Percentiles rank a stretch among this genome's conserved stretches.
These are phyloP conservation scores for Catocala sponsa DNA, from an alignment of 2,888 invertebrate genomes.

Conservation along the genomic window DNA sequence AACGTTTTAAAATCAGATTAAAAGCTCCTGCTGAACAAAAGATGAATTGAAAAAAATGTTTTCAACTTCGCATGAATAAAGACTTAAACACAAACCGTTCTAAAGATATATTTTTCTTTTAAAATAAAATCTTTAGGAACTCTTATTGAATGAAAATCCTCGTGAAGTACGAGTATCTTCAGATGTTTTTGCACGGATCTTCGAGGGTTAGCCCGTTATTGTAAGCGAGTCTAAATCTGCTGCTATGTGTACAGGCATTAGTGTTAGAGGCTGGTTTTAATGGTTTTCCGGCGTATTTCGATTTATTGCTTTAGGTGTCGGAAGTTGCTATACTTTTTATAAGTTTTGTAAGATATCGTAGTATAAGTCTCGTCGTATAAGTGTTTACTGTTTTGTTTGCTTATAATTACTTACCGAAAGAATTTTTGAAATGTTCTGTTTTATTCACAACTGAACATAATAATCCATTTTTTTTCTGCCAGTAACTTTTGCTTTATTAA, in stretches of 20 bases:
- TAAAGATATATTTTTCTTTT: conserved; percentile 32
- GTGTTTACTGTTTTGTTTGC: too few species aligned
- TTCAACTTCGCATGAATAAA: conserved; percentile 27
- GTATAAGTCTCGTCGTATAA: too few species aligned
- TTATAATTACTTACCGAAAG: too few species aligned
- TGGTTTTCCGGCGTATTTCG: too few species aligned
- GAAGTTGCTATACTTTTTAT: too few species aligned
- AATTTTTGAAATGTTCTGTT: too few species aligned
- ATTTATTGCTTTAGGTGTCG: too few species aligned
- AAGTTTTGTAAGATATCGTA: too few species aligned
- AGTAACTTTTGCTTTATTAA: too few species aligned
- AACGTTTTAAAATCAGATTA: conserved; percentile 41
- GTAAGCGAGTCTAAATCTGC: conserved; percentile 34
- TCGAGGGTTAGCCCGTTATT: conserved; percentile 21
- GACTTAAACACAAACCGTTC: conserved; percentile 44
- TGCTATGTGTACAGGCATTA: conserved; percentile 23
- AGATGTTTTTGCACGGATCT: conserved; percentile 41
- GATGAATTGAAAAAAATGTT: conserved; percentile 20
- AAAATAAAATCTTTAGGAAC: conserved; percentile 32
- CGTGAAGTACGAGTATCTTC: conserved; percentile 40
- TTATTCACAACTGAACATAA: too few species aligned
- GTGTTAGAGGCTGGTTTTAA: not conserved
- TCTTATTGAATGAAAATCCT: conserved; percentile 51
- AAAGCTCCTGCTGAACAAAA: conserved; percentile 26
- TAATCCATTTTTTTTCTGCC: too few species aligned